Evolutionary conservation across 2,888 invertebrate species (phyloP).

Genomic region (Emmelina monodactyla): DNA sequence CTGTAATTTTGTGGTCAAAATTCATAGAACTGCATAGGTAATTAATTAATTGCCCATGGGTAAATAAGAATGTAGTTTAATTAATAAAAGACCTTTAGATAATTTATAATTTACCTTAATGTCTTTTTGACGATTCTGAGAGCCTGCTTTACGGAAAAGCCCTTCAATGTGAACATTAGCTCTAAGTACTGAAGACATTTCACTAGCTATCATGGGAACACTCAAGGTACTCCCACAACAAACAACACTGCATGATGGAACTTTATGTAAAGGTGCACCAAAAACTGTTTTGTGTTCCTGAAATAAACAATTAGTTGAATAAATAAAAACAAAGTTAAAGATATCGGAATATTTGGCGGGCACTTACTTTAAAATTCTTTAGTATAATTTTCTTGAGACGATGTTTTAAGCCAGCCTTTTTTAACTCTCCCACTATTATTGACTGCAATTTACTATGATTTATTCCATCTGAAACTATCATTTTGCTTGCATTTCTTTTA

Average conservation of each 20-base stretch:
- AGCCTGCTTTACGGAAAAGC: constrained; percentile 88
- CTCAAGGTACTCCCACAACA: constrained; percentile 74
- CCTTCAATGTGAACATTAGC: constrained; percentile 80
- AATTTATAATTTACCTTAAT: constrained; percentile 70
- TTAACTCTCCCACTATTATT: constrained; percentile 71
- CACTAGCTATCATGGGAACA: constrained; percentile 76
- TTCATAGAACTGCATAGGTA: too few relatives aligned
- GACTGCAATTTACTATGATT: constrained; percentile 57
- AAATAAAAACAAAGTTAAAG: neutral
- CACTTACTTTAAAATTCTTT: constrained; percentile 61
- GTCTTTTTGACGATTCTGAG: constrained; percentile 81
- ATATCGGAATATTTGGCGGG: too few relatives aligned
- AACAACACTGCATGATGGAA: constrained; percentile 62
- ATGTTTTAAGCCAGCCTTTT: constrained; percentile 75
- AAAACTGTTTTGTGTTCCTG: constrained; percentile 57
- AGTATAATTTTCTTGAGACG: constrained; percentile 71
- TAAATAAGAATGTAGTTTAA: too few relatives aligned
- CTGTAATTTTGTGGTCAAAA: too few relatives aligned
- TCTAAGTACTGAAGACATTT: constrained; percentile 74
- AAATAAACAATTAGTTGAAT: constrained; percentile 10
- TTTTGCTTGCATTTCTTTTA: constrained; percentile 21
- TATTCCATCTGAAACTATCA: constrained; percentile 59
- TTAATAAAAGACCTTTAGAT: too few relatives aligned
- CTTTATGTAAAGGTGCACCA: constrained; percentile 53
- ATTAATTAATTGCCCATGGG: too few relatives aligned